phyloP scores from a whole-genome alignment of 2,113 vertebrate species.

The Trogon melanurus region DNA sequence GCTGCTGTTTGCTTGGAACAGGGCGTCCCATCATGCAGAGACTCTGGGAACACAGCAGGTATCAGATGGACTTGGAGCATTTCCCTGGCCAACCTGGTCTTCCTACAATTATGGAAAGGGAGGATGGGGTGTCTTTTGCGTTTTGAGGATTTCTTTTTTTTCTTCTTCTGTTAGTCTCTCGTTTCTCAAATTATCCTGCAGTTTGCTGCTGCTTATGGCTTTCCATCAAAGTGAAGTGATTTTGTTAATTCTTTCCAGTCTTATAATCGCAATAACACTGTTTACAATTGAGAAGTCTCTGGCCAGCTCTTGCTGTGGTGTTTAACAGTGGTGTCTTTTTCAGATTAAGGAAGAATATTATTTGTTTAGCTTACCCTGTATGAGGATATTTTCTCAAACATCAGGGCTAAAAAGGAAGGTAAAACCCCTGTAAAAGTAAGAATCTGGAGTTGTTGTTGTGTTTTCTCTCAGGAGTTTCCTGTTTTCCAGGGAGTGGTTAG shows the following conservation, averaged over 20 bases:
- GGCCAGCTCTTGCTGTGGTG: background rate
- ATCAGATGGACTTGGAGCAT: background rate
- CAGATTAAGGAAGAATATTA: background rate
- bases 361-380: background rate
- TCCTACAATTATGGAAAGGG: background rate
- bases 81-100: background rate
- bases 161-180: background rate
- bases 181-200: background rate
- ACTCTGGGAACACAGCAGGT: conserved; percentile 3
- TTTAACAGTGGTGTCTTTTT: background rate
- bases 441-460: background rate
- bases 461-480: background rate
- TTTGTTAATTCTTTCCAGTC: conserved; percentile 37
- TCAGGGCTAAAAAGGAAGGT: background rate
- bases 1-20: background rate
- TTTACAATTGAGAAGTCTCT: background rate
- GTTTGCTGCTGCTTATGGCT: background rate
- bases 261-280: background rate
- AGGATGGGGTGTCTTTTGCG: background rate
- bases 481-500: background rate
- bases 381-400: conserved; percentile 22
- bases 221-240: background rate
- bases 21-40: background rate
- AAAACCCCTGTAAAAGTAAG: background rate
- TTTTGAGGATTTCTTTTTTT: background rate